Evolutionary conservation across 2,888 invertebrate species (phyloP).

Genomic region (Amblyteles armatorius): DNA sequence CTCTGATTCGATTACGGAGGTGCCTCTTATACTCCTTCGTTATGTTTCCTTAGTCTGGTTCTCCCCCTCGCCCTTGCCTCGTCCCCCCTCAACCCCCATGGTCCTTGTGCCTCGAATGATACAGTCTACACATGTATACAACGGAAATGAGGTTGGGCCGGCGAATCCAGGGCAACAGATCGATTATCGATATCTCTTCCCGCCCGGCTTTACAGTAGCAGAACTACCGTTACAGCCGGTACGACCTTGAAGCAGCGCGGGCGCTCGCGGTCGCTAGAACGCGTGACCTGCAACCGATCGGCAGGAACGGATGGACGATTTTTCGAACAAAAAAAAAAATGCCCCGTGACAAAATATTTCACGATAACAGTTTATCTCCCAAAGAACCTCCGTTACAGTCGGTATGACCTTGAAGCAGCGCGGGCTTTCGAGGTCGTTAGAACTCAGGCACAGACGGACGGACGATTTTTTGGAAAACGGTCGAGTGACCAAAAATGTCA

Average conservation of each 20-base stretch:
- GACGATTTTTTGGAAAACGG: no score
- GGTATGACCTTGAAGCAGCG: not conserved
- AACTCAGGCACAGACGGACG: no score
- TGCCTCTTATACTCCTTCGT: slow-evolving; percentile 17
- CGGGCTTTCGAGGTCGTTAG: no score
- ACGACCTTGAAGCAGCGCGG: slow-evolving; percentile 8
- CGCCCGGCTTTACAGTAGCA: slow-evolving; percentile 39
- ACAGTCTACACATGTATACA: slow-evolving; percentile 10
- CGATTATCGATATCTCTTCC: slow-evolving; percentile 55
- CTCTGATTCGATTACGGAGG: slow-evolving; percentile 57
- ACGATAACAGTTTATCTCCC: no score
- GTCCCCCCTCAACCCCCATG: not conserved
- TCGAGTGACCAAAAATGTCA: no score
- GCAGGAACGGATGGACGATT: no score
- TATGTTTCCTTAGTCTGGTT: slow-evolving; percentile 18
- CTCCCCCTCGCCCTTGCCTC: slow-evolving; percentile 20
- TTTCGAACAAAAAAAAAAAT: no score
- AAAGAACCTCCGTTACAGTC: no score
- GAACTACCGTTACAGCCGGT: slow-evolving; percentile 1
- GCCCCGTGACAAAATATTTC: no score
- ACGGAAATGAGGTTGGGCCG: slow-evolving; percentile 52
- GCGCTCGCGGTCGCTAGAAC: slow-evolving; percentile 27
- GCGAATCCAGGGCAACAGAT: slow-evolving; percentile 58
- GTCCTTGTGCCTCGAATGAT: slow-evolving; percentile 41
- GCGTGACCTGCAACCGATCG: slow-evolving; percentile 11